Base-by-base conservation (phyloP, 2,113 vertebrate species). In the Fregetta grallaria region DNA sequence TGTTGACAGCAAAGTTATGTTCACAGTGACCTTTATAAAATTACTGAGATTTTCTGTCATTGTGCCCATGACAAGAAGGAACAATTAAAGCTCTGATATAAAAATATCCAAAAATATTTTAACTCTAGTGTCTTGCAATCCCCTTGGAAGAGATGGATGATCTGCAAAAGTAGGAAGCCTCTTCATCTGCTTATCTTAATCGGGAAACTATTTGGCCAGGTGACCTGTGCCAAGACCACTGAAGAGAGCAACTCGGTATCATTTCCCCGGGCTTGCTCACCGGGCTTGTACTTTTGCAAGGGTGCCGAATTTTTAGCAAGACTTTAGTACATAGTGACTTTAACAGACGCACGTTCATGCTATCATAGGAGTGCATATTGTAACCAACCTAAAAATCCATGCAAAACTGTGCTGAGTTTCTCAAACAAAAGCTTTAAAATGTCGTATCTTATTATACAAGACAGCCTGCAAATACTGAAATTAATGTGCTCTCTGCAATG, bases 151-250 rank as follows among this genome's bases (percentile, higher is more conserved):
- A 40, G 52, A 40, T 1, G 0, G 52, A 53, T 72, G 62, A 81
- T 53, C 56, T 92, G 42, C 25, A 76, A 73, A 88, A 90, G 42
- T 53, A 83, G 58, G 58, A 88, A 93, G 20, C 20, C 9, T 94
- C 73, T 95, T 81, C 70, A 82, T 86, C 70, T 91, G 27, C 58
- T 88, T 94, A 91, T 88, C 87, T 95, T 87, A 93, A 79, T 62
- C 67, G 90, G 62, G 78, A 95, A 94, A 92, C 34, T 79, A 78
- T 90, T 68, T 68, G 53, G 25, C 58, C 73, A 68, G 40, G 27
- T 40, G 49, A 86, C 45, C 23, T 49, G 11, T 62, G 88, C 75
- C 88, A 92, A 76, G 75, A 88, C 63, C 63, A 50, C 40, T 32
- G 67, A 73, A 71, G 52, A 86, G 13, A 59, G 4, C n/a, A 56